Conservation (phyloP, 2,888 invertebrate genomes). For the Andrena fulva region DNA sequence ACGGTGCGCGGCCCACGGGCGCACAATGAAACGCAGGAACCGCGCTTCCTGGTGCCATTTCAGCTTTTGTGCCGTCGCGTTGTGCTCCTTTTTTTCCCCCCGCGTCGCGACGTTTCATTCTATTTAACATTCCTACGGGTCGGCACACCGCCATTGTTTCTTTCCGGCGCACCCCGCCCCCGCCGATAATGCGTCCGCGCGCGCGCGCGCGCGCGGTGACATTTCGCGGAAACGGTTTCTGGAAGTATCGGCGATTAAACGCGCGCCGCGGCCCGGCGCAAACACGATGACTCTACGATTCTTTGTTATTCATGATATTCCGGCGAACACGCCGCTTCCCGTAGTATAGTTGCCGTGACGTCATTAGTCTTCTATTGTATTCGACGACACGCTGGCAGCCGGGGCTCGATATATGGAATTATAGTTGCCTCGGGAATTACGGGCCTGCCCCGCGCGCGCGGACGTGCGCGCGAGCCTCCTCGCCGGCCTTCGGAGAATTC, state of each 20-base stretch:
- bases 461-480: background rate
- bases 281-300: slow-evolving; percentile 60
- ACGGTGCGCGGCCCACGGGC: slow-evolving; percentile 44
- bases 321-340: slow-evolving; percentile 52
- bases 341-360: slow-evolving; percentile 52
- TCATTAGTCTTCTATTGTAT: slow-evolving; percentile 60
- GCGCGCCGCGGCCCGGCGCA: slow-evolving; percentile 5
- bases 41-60: slow-evolving; percentile 61
- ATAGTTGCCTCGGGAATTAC: slow-evolving; percentile 46
- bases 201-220: slow-evolving; percentile 2
- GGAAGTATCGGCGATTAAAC: slow-evolving; percentile 37
- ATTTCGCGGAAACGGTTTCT: slow-evolving; percentile 14
- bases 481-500: slow-evolving; percentile 5
- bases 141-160: slow-evolving; percentile 42
- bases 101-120: slow-evolving; percentile 41
- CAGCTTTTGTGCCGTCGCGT: slow-evolving; percentile 39
- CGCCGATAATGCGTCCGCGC: slow-evolving; percentile 19
- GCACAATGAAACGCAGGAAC: slow-evolving; percentile 56
- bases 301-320: slow-evolving; percentile 61
- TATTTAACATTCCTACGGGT: slow-evolving; percentile 41
- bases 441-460: background rate
- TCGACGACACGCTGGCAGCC: slow-evolving; percentile 57
- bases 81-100: background rate
- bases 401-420: slow-evolving; percentile 56
- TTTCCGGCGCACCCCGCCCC: background rate